A percentile compares a stretch with the other conserved stretches of the same genome.
Evolutionary conservation across 2,888 invertebrate genomes (phyloP).

Genomic region (Sinotaia quadrata): DNA sequence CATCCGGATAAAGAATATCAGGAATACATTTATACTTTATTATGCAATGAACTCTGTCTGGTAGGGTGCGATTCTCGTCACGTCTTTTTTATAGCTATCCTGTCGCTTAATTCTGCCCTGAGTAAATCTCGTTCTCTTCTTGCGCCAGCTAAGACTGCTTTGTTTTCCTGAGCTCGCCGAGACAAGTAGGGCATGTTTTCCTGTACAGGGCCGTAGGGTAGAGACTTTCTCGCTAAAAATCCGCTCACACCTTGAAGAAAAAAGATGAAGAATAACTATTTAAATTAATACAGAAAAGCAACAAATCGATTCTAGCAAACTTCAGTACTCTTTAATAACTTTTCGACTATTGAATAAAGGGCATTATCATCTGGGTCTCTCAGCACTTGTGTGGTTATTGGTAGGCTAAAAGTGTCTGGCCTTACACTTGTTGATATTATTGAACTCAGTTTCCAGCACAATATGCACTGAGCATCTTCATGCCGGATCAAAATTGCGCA

Average conservation of each 20-base stretch:
- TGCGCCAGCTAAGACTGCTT: slow-evolving; percentile 71
- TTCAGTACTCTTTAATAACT: too few relatives aligned
- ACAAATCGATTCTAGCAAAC: too few relatives aligned
- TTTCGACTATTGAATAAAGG: too few relatives aligned
- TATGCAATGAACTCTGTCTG: not conserved
- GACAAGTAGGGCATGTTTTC: slow-evolving; percentile 73
- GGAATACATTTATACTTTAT: not conserved
- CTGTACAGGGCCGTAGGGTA: slow-evolving; percentile 72
- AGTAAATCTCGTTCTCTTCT: slow-evolving; percentile 67
- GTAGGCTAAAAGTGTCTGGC: too few relatives aligned
- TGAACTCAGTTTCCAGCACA: too few relatives aligned
- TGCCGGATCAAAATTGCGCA: too few relatives aligned
- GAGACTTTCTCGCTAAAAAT: slow-evolving; percentile 73
- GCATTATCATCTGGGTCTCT: too few relatives aligned
- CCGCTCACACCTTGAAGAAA: slow-evolving; percentile 57
- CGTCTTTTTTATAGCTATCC: slow-evolving; percentile 22
- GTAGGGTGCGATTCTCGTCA: too few relatives aligned
- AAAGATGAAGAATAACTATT: not conserved
- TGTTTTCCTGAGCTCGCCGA: slow-evolving; percentile 73
- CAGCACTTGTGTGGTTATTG: too few relatives aligned
- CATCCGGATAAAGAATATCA: too few relatives aligned
- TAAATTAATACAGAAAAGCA: not conserved
- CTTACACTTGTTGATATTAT: too few relatives aligned
- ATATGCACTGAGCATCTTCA: too few relatives aligned
- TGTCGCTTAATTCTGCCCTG: slow-evolving; percentile 40